These are phyloP conservation scores for Acrocyrtus sp. DNA, from an alignment of 2,888 invertebrate species.

Conservation along the genomic window DNA sequence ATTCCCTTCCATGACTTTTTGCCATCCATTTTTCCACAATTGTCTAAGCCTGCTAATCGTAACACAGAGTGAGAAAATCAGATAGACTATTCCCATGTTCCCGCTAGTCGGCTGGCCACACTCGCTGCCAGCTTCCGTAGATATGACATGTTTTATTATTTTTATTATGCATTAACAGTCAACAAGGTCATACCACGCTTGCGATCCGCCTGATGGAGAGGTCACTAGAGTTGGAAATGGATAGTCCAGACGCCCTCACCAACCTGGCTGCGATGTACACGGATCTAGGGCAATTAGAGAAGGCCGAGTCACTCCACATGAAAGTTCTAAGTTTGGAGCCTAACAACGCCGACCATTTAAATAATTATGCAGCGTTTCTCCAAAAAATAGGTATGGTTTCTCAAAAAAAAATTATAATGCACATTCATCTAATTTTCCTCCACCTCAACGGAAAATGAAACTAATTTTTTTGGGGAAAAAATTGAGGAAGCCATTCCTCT, in stretches of 20 bases:
- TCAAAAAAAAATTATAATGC: neutral
- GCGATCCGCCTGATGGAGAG: conserved; percentile 62
- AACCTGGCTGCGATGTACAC: conserved; percentile 63
- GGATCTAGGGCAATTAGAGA: conserved; percentile 59
- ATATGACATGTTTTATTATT: too few relatives aligned
- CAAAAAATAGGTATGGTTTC: conserved; percentile 67
- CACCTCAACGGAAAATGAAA: neutral
- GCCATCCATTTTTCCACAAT: too few relatives aligned
- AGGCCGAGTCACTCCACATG: conserved; percentile 58
- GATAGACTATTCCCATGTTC: too few relatives aligned
- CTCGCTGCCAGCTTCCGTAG: too few relatives aligned
- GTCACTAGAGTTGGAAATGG: conserved; percentile 60
- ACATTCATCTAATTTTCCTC: neutral
- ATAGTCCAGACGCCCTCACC: conserved; percentile 62
- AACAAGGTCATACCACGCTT: conserved; percentile 61
- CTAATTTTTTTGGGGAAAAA: neutral
- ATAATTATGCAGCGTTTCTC: conserved; percentile 79
- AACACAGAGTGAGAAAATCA: too few relatives aligned
- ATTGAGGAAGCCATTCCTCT: neutral
- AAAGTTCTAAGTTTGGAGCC: conserved; percentile 70
- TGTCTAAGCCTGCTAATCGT: too few relatives aligned
- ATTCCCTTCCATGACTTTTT: too few relatives aligned
- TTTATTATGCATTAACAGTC: too few relatives aligned
- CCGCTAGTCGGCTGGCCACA: too few relatives aligned
- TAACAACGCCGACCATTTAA: conserved; percentile 75